Base-by-base conservation (phyloP, 2,113 vertebrate genomes). In the Phainopepla nitens region DNA sequence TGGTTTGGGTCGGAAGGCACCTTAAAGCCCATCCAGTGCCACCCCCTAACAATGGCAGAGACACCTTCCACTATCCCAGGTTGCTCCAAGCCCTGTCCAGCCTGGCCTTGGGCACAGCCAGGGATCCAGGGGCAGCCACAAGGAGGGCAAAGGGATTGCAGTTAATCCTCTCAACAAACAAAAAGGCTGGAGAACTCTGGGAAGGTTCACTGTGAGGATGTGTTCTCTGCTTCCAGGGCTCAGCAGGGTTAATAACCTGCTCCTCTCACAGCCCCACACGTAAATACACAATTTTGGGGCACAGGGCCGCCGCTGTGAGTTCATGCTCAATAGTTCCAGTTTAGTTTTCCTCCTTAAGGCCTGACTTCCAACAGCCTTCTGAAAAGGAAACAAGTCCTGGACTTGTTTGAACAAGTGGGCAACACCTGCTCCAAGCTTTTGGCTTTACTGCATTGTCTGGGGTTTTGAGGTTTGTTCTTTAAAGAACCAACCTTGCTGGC, bases 351-450 rank as follows among this genome's bases (percentile, higher is more conserved):
- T 93, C 76, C 77, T 95, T 36, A 57, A 92, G 91, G 54, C 65
- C 73, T 56, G 76, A 78, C 73, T 95, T 94, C 83, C 93, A 94
- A 72, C 69, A 11, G 6, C 2, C 0, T 69, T 69, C 65, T 72
- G 72, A 82, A 94, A 89, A 95, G 91, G 91, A 96, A 97, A 94
- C 15, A 0, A 96, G 76, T 13, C 65, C 65, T 45, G 6, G 54
- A 20, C 93, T 69, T 96, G 94, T 89, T 80, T 79, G 84, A 91
- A 96, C 96, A 96, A 94, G 93, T 50, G 53, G 57, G 76, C 57
- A 97, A 92, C 90, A 96, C 93, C 92, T 96, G 92, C 93, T 93
- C 47, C 4, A 2, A 45, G 1, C 72, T 90, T 85, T 66, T 58
- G 35, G 71, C 50, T 89, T 58, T 56, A 42, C 69, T 78, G 64